Evolutionary conservation across 2,113 vertebrate species (phyloP).

Genomic region (Thermophis baileyi): DNA sequence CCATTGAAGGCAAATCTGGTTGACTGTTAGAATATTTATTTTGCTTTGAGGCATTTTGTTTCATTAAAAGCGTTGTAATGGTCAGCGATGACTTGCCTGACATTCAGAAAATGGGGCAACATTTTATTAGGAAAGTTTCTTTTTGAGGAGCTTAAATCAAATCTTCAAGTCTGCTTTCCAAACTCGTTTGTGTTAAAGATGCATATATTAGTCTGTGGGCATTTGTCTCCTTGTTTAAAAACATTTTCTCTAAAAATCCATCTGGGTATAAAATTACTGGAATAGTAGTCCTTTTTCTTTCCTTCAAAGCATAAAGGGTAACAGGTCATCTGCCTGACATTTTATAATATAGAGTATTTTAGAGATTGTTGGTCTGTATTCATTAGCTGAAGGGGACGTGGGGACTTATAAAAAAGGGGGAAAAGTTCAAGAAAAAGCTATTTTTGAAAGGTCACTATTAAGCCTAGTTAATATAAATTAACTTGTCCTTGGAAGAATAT

Average conservation of each 20-base stretch:
- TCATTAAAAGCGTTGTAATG: background rate
- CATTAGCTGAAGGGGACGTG: background rate
- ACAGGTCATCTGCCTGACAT: background rate
- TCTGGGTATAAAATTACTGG: background rate
- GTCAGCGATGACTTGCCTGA: background rate
- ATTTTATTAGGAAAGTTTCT: background rate
- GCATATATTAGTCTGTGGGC: background rate
- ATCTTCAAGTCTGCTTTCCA: background rate
- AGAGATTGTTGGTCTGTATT: background rate
- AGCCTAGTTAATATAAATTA: slow-evolving; percentile 8
- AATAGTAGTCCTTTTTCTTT: background rate
- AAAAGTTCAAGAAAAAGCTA: background rate
- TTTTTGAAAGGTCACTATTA: background rate
- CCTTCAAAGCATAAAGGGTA: background rate
- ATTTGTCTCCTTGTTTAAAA: background rate
- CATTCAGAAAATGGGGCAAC: background rate
- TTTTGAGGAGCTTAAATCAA: background rate
- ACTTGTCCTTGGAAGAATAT: background rate
- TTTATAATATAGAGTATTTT: background rate
- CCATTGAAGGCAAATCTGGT: background rate
- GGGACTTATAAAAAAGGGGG: background rate
- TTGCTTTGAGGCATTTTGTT: background rate
- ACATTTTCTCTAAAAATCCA: background rate
- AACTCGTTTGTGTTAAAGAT: background rate
- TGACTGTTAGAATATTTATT: background rate